Conservation (phyloP, 1,140 invertebrate species). For the Panulirus ornatus region DNA sequence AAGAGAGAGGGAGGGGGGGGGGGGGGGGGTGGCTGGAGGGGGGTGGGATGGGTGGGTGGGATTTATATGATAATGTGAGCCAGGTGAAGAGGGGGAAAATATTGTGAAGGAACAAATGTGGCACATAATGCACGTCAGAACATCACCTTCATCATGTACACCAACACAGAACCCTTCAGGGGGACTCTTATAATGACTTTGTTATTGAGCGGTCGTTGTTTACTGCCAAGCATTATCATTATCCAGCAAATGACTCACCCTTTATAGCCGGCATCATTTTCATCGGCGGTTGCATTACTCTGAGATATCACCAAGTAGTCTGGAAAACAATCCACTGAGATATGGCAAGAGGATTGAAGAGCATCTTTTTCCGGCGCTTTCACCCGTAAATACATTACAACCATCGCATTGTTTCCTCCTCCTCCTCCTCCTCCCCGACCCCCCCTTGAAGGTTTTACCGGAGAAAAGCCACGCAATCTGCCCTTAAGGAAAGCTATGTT, state of each 20-base stretch:
- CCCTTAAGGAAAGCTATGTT: slow-evolving; percentile 42
- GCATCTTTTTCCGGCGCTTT: slow-evolving; percentile 29
- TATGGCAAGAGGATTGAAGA: slow-evolving; percentile 16
- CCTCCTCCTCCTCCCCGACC: too few relatives aligned
- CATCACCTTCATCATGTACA: slow-evolving; percentile 2
- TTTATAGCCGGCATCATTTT: slow-evolving; percentile 63
- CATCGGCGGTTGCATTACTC: slow-evolving; percentile 44
- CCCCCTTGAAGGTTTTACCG: slow-evolving; percentile 11
- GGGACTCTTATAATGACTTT: slow-evolving; percentile 36
- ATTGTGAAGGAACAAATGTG: neutral
- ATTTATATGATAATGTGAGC: neutral
- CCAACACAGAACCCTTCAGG: slow-evolving; percentile 14
- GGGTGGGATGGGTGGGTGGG: neutral
- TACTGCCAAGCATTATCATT: slow-evolving; percentile 62
- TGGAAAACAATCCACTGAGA: slow-evolving; percentile 55
- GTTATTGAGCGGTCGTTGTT: slow-evolving; percentile 63
- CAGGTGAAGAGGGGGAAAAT: neutral
- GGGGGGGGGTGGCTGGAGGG: neutral
- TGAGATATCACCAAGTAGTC: slow-evolving; percentile 51
- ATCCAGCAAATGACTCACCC: slow-evolving; percentile 55
- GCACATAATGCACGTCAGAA: neutral
- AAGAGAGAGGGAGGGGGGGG: neutral
- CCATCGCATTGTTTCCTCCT: slow-evolving; percentile 20
- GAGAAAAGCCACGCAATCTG: slow-evolving; percentile 36
- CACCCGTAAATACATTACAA: slow-evolving; percentile 44